These are phyloP conservation scores for Drosophila pectinifera DNA, from an alignment of 1,140 invertebrate species.

Conservation along the genomic window DNA sequence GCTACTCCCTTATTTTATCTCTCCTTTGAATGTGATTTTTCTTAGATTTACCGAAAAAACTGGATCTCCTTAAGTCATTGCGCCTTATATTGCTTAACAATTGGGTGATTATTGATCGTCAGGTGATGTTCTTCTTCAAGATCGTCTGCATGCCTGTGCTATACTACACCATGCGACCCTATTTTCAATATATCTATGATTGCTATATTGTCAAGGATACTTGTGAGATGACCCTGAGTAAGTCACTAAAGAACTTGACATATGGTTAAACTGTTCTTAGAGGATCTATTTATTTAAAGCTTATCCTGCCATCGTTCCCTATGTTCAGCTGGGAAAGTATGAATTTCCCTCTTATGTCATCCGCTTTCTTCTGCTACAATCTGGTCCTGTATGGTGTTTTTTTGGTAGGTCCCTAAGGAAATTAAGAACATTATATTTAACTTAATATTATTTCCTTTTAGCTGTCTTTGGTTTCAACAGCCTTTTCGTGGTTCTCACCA, in stretches of 20 bases:
- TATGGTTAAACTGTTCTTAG: not conserved
- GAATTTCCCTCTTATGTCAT: slow-evolving; percentile 60
- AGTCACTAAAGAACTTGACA: not conserved
- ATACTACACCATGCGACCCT: slow-evolving; percentile 59
- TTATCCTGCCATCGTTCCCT: slow-evolving; percentile 67
- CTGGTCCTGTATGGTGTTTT: slow-evolving; percentile 64
- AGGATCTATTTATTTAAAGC: slow-evolving; percentile 19
- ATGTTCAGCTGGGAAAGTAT: slow-evolving; percentile 44
- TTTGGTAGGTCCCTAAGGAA: slow-evolving; percentile 33
- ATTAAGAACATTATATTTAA: too few species aligned
- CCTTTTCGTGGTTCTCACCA: slow-evolving; percentile 65
- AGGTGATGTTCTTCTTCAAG: slow-evolving; percentile 74
- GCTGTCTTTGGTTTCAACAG: slow-evolving; percentile 74
- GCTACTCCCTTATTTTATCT: rapidly evolving
- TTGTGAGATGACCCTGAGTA: slow-evolving; percentile 69
- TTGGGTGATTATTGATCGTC: slow-evolving; percentile 57
- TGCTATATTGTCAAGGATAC: slow-evolving; percentile 57
- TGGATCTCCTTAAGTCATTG: slow-evolving; percentile 20
- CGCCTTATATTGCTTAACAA: slow-evolving; percentile 44
- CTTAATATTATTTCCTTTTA: not conserved
- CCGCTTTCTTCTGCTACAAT: slow-evolving; percentile 63
- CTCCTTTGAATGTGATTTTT: rapidly evolving
- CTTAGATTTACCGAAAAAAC: slow-evolving; percentile 43
- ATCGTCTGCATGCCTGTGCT: slow-evolving; percentile 70
- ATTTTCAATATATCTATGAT: slow-evolving; percentile 68